Evolutionary conservation across 2,888 invertebrate genomes (phyloP), one percentile per base, ranked within the genome.

Genomic region (Drosophila phalerata): DNA sequence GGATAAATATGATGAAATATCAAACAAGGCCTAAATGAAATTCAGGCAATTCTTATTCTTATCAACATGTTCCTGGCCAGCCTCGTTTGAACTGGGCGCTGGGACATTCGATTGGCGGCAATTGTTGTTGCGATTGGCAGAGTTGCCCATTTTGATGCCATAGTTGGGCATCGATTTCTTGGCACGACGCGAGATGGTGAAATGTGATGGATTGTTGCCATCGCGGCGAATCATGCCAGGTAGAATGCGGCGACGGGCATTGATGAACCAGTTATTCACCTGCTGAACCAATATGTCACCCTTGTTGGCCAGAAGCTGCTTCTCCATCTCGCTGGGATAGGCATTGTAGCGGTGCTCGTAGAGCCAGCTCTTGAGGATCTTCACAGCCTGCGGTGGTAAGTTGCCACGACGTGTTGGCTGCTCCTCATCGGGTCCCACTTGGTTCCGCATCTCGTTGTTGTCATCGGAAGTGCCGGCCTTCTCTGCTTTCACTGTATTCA

Each of bases 191-290:
- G 97, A 98, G 88, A 98, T 98, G 10, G 98, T 98, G 93, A 97
- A 98, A 92, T 97, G 97, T 74, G 97, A 94, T 4, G 97, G 98
- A 93, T 98, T 97, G 92, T 97, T 96, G 0, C 98, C 98, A 93
- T 98, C 98, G 77, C 97, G 95, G 5, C 97, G 94, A 70, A 98
- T 52, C 52, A 98, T 97, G 93, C 97, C 97, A 0, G 98, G 98
- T 76, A 98, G 93, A 92, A 98, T 97, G 88, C 98, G 95, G 28
- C 98, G 95, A 1, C 98, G 95, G 0, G 98, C 98, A 93, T 98
- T 98, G 81, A 98, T 98, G 92, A 98, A 98, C 98, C 98, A 98
- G 93, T 98, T 98, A 93, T 98, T 98, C 56, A 98, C 94, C 94
- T 97, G 97, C 48, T 98, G 93, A 6, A 97, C 96, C 0, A 97